Evolutionary conservation across 2,888 invertebrate species (phyloP), one percentile per base, ranked within the genome.

Genomic region (Lasioglossum marginatum): DNA sequence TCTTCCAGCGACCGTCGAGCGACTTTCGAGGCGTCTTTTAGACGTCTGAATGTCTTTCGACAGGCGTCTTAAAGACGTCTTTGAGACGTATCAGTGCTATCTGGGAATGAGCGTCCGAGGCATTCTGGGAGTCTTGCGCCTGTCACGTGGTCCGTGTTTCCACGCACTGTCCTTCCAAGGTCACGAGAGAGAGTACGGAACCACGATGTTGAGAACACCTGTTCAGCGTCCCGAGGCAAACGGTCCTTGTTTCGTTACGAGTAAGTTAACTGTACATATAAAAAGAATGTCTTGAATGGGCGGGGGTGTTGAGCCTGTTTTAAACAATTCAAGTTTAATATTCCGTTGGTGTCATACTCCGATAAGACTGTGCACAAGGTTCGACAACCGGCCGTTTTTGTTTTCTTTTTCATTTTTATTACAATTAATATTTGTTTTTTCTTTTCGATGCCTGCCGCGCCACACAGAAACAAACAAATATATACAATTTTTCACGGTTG

Each of bases 241-340:
- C 74, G 79, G 57, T 63, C 52, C 27, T 83, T 52, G 45, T 76
- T 87, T 57, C 68, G 71, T 45, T 48, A 63, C 79, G 70, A 48
- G 76, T 79, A 70, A 81, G 70, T 81, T 87, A 74, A 79, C 66
- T 87, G 81, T 87, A 83, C 23, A 83, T 87, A 83, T 6, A 6
- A 63, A 63, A 4, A 12, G 5, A 31, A 63, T 0, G 14, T 70
- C 52, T 75, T 12, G 23, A 48, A 52, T 52, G 48, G 74, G 19
- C 60, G 72, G 76, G 72, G 73, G 77, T 77, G 73, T 60, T 71
- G 81, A 79, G 73, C 77, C 78, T 70, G 78, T 79, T 71, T 71
- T 73, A 70, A 48, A 60, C 74, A 23, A 52, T 81, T 81, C 66
- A 74, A 45, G 73, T 48, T 10, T 52, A 23, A 23, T 79, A 60